These are phyloP conservation scores for Morbakka virulenta DNA, from an alignment of 30 jellyfish, hydroid and myxozoan species.

Conservation along the genomic window DNA sequence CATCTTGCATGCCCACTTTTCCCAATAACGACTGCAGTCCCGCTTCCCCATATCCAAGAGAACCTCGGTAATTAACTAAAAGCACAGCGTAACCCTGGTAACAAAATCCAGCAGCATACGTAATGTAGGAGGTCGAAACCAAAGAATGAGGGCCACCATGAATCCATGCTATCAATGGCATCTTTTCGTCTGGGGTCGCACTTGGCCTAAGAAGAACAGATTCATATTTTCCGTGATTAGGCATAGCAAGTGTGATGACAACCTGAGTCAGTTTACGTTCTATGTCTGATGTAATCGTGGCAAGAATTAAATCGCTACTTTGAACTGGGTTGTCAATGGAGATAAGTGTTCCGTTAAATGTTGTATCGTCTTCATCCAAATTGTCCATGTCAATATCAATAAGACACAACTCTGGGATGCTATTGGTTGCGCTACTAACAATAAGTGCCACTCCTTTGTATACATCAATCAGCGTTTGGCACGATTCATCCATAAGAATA, in stretches of 20 bases:
- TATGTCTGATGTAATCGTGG: too few species aligned
- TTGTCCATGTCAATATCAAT: neutral
- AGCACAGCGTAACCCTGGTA: constrained; percentile 56
- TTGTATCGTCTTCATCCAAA: neutral
- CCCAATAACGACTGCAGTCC: constrained; percentile 71
- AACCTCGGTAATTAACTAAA: constrained; percentile 83
- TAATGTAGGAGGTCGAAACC: neutral
- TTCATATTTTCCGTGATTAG: too few species aligned
- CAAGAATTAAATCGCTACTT: too few species aligned
- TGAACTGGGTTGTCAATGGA: too few species aligned
- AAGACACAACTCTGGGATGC: neutral
- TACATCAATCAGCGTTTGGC: too few species aligned
- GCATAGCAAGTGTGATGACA: too few species aligned
- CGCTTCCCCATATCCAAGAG: constrained; percentile 73
- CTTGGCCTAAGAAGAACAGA: too few species aligned
- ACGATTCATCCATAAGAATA: too few species aligned
- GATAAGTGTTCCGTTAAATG: constrained; percentile 5
- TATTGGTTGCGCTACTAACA: too few species aligned
- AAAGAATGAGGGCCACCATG: constrained; percentile 70
- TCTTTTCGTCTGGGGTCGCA: too few species aligned
- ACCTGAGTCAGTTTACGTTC: too few species aligned
- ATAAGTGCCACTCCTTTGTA: too few species aligned
- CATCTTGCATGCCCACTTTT: constrained; percentile 76
- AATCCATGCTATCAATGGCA: constrained; percentile 49
- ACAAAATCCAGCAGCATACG: constrained; percentile 35